These are phyloP conservation scores for Sebastes fasciatus DNA, from an alignment of 2,113 vertebrate genomes.

Conservation along the genomic window DNA sequence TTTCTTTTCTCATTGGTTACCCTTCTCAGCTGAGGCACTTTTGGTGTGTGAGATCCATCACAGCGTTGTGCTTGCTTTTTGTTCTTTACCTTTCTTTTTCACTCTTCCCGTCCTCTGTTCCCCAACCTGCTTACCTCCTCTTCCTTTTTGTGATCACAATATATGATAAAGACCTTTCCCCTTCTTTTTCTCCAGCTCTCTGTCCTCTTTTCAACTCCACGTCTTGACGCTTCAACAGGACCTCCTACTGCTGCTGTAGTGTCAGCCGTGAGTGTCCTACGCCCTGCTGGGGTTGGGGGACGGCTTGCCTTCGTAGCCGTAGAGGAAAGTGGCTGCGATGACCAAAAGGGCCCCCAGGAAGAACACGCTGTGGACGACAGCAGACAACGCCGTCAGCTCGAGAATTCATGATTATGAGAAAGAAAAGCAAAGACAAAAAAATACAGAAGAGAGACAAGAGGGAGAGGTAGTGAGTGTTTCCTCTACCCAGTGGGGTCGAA, in stretches of 20 bases:
- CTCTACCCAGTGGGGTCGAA: conserved; percentile 93
- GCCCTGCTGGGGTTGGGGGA: conserved; percentile 91
- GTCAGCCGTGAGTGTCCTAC: conserved; percentile 68
- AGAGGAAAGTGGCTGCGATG: conserved; percentile 95
- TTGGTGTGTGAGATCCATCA: conserved; percentile 56
- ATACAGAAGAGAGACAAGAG: background rate
- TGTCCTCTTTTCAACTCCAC: conserved; percentile 42
- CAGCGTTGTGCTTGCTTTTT: conserved; percentile 42
- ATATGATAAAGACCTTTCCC: conserved; percentile 53
- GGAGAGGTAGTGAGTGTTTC: background rate
- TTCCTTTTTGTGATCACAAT: background rate
- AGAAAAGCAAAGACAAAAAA: background rate
- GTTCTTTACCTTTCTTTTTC: background rate
- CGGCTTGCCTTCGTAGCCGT: conserved; percentile 93
- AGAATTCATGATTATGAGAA: background rate
- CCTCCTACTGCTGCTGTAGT: conserved; percentile 32
- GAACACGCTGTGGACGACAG: conserved; percentile 87
- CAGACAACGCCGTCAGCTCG: conserved; percentile 16
- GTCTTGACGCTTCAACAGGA: conserved; percentile 26
- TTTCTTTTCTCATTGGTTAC: conserved; percentile 13
- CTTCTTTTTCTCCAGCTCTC: conserved; percentile 22
- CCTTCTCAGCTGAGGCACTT: conserved; percentile 71
- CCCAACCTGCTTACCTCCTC: conserved; percentile 15
- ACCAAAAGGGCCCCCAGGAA: conserved; percentile 94
- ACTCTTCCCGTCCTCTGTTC: background rate